These are phyloP conservation scores for Tragelaphus imberbis DNA, from an alignment of 2,113 vertebrate genomes.

Conservation along the genomic window DNA sequence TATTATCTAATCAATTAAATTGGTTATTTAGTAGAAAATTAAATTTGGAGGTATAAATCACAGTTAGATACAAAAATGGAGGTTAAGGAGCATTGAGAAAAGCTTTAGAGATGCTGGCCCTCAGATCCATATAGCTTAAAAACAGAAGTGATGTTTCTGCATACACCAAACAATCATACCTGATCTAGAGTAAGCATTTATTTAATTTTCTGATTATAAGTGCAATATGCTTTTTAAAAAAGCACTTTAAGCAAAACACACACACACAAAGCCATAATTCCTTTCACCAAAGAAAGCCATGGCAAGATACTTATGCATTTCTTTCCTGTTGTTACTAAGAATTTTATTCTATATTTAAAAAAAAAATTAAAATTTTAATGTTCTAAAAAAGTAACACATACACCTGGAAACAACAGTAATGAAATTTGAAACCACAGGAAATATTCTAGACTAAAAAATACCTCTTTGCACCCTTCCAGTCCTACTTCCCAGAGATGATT, in stretches of 20 bases:
- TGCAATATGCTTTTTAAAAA: not conserved
- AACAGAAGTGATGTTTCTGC: not conserved
- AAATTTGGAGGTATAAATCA: not conserved
- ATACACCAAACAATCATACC: not conserved
- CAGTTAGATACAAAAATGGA: not conserved
- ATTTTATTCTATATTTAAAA: not conserved
- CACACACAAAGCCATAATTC: not conserved
- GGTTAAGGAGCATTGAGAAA: not conserved
- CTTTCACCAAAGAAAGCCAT: not conserved
- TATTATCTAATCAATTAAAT: not conserved
- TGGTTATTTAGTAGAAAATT: not conserved
- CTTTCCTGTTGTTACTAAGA: not conserved
- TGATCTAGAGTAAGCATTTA: not conserved
- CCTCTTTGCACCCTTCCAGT: not conserved
- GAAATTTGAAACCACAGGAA: not conserved
- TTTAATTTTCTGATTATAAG: not conserved
- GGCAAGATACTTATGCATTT: not conserved
- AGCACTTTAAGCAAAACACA: not conserved
- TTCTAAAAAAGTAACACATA: not conserved
- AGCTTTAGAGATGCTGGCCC: not conserved
- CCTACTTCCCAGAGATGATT: not conserved
- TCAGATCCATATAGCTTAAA: not conserved
- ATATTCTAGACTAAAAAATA: not conserved
- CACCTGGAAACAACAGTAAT: not conserved
- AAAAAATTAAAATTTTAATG: not conserved